Evolutionary conservation across 2,113 vertebrate genomes (phyloP).

Genomic region (Sphyrna mokarran): DNA sequence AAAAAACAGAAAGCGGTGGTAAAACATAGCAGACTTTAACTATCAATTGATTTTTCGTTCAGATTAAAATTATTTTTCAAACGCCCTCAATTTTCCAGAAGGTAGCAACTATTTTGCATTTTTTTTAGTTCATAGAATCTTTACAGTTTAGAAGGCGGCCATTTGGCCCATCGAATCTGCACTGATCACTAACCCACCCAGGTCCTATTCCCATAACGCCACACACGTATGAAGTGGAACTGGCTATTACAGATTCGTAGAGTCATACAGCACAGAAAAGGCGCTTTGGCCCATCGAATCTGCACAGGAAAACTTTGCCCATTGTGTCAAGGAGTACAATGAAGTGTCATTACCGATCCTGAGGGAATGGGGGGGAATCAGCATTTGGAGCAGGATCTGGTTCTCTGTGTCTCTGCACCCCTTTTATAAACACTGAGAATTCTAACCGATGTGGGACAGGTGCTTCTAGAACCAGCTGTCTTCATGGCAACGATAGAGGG

Average conservation of each 20-base stretch:
- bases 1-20: too few species aligned
- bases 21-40: background rate
- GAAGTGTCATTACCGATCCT: background rate
- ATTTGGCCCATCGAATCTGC: too few species aligned
- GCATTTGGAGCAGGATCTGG: background rate
- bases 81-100: background rate
- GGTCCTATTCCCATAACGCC: too few species aligned
- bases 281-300: too few species aligned
- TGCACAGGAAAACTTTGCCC: too few species aligned
- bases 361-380: background rate
- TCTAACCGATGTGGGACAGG: background rate
- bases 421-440: background rate
- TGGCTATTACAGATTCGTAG: too few species aligned
- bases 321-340: background rate
- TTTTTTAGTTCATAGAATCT: too few species aligned
- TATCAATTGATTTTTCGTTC: background rate
- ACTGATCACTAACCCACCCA: too few species aligned
- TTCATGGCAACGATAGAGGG: too few species aligned
- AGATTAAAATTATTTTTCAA: background rate
- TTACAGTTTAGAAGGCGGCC: too few species aligned
- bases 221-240: too few species aligned
- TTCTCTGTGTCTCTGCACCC: background rate
- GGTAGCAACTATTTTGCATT: background rate
- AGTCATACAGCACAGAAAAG: too few species aligned
- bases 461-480: background rate